Percentiles rank a stretch among this genome's conserved stretches.
These are phyloP conservation scores for Microplitis mediator DNA, from an alignment of 1,140 invertebrate species.

Conservation along the genomic window DNA sequence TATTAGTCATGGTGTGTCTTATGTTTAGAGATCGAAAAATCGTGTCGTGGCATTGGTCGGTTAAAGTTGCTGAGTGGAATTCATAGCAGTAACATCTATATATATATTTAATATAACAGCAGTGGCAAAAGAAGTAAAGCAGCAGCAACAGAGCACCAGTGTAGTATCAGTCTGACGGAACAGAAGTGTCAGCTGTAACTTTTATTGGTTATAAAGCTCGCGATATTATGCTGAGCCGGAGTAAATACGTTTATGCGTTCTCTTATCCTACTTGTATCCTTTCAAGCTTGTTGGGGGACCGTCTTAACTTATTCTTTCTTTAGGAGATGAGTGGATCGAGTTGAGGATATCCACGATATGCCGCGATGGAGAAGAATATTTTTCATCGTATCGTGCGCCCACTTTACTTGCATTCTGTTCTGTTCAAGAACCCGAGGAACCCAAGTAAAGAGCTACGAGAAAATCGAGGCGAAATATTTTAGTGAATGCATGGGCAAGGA, in stretches of 20 bases:
- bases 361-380: too few species aligned
- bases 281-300: too few species aligned
- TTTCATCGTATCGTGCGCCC: too few species aligned
- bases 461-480: too few species aligned
- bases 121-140: background rate
- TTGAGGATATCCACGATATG: too few species aligned
- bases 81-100: too few species aligned
- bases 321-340: too few species aligned
- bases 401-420: too few species aligned
- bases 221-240: constrained; percentile 50
- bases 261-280: background rate
- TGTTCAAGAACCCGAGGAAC: too few species aligned
- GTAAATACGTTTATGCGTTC: constrained; percentile 46
- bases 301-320: too few species aligned
- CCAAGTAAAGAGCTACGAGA: too few species aligned
- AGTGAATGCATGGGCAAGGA: too few species aligned
- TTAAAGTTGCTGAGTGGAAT: background rate
- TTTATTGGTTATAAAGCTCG: constrained; percentile 57
- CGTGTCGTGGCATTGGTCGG: background rate
- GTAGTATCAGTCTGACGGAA: constrained; percentile 31
- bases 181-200: constrained; percentile 54
- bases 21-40: constrained; percentile 6
- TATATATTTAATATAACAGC: background rate
- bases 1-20: constrained; percentile 3
- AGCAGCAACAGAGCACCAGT: background rate